Evolutionary conservation across 2,888 invertebrate genomes (phyloP).

Genomic region (Eilema depressum): DNA sequence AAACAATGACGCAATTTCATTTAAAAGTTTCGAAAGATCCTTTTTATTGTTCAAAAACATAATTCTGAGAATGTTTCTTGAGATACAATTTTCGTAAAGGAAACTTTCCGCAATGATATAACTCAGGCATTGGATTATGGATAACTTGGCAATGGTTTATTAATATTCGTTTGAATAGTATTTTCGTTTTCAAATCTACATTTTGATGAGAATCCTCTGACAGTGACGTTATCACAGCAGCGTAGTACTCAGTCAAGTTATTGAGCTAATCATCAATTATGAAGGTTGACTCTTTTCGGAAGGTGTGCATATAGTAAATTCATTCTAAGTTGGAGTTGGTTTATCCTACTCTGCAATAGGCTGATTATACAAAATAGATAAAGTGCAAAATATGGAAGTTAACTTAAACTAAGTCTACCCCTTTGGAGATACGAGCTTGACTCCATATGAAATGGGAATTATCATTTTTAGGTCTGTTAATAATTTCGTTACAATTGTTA

Average conservation of each 20-base stretch:
- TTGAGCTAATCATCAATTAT: not conserved
- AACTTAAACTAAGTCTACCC: too few species aligned
- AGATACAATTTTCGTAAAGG: not conserved
- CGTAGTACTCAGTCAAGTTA: not conserved
- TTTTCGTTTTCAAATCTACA: not conserved
- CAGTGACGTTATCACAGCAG: conserved; percentile 1
- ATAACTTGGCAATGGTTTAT: not conserved
- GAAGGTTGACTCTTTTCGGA: not conserved
- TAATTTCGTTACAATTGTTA: too few species aligned
- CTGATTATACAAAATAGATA: too few species aligned
- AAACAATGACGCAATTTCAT: not conserved
- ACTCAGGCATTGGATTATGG: not conserved
- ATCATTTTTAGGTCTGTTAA: too few species aligned
- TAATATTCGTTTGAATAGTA: not conserved
- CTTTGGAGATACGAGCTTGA: too few species aligned
- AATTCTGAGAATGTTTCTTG: not conserved
- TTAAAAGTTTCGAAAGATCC: not conserved
- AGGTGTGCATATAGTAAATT: not conserved
- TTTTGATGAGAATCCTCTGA: conserved; percentile 1
- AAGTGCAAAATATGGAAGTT: too few species aligned
- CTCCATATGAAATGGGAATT: too few species aligned
- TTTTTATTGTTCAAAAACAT: not conserved
- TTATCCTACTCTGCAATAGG: not conserved
- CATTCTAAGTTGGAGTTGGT: not conserved
- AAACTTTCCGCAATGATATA: not conserved